These are phyloP conservation scores for Paraescarpia echinospica DNA, from an alignment of 1,140 invertebrate species.

Conservation along the genomic window DNA sequence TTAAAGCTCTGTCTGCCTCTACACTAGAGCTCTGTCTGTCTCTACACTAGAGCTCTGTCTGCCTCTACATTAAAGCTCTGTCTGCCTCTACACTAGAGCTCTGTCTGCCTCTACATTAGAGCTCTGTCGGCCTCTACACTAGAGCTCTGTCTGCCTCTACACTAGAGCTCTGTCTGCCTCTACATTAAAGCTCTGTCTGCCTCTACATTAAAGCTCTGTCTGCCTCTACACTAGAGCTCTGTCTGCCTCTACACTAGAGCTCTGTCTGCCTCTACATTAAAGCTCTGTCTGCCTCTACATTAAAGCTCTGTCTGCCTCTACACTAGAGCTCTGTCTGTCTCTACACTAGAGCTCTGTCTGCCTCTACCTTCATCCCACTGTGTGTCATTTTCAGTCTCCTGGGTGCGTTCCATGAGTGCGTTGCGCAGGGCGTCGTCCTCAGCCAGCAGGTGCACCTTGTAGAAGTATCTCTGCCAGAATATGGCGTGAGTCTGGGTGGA, in stretches of 20 bases:
- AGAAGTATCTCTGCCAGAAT: slow-evolving; percentile 63
- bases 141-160: neutral
- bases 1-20: neutral
- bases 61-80: neutral
- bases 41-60: neutral
- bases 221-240: neutral
- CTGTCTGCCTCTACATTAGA: neutral
- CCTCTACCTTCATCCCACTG: slow-evolving; percentile 39
- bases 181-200: neutral
- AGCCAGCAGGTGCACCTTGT: slow-evolving; percentile 56
- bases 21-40: neutral
- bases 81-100: neutral
- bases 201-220: neutral
- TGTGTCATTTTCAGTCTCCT: slow-evolving; percentile 40
- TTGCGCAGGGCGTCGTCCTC: slow-evolving; percentile 52
- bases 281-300: neutral
- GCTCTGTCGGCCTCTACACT: neutral
- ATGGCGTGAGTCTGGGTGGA: slow-evolving; percentile 57
- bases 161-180: neutral
- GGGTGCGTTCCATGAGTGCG: slow-evolving; percentile 50
- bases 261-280: neutral
- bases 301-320: neutral
- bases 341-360: neutral
- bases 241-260: neutral
- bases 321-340: neutral